Percentiles rank a stretch among this genome's conserved stretches.
Evolutionary conservation across 64 coral and sea anemone species (phyloP).

Genomic region (Montipora capricornis): DNA sequence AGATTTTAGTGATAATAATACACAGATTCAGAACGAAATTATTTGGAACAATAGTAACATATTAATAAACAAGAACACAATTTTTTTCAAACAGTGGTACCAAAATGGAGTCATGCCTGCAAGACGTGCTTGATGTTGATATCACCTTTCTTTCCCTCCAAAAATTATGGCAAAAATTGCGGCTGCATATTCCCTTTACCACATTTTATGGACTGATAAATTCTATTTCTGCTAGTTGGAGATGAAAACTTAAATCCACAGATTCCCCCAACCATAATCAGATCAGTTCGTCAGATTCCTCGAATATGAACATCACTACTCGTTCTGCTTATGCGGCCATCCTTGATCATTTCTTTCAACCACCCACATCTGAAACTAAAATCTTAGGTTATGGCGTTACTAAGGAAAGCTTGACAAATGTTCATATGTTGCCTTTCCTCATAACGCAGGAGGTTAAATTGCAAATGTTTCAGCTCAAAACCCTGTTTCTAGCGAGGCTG

Average conservation of each 20-base stretch:
- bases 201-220: slow-evolving; percentile 3
- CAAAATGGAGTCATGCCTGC: background rate
- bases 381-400: no score
- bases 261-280: background rate
- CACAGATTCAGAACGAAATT: background rate
- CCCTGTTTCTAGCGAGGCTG: no score
- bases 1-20: background rate
- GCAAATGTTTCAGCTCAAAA: background rate
- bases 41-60: background rate
- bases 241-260: no score
- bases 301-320: background rate
- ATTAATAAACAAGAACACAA: no score
- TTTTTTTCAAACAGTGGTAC: background rate
- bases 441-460: no score
- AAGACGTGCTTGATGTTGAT: background rate
- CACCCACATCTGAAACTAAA: background rate
- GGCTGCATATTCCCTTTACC: background rate
- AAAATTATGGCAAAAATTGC: background rate
- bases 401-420: no score
- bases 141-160: background rate
- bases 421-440: no score
- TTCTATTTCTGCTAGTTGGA: background rate
- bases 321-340: slow-evolving; percentile 16
- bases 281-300: background rate
- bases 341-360: slow-evolving; percentile 16